Base-by-base conservation (phyloP, 2,113 vertebrate species). In the Falco punctatus region DNA sequence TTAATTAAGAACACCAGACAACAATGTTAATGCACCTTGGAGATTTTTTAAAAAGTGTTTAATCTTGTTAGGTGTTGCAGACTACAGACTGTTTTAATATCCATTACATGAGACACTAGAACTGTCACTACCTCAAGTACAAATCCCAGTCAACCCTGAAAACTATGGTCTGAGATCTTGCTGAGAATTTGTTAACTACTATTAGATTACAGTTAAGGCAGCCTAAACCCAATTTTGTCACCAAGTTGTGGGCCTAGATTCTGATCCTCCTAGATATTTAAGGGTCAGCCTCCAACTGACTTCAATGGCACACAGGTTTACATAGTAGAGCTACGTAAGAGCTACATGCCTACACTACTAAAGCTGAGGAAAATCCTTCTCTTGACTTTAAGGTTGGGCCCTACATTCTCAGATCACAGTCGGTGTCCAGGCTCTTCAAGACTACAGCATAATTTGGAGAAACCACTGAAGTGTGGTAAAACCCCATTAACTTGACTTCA, bases 21-120 rank as follows among this genome's bases (percentile, higher is more conserved):
- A 69, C 16, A 67, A 81, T 0, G 1, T 55, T 59, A 65, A 59
- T 0, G 2, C 17, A 59, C 28, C 64, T 48, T n/a, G 20, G 32
- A 55, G 23, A 65, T 46, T 38, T 77, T 51, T 74, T 46, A 8
- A 46, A 73, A 80, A 75, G 26, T 2, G 0, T 69, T 70, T 59
- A 44, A 17, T 81, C 27, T 54, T 55, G 22, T 59, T 55, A 67
- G n/a, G n/a, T 58, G n/a, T 64, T 49, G 33, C 49, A 70, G 61
- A 88, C 35, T 7, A 77, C 30, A 42, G 18, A 40, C n/a, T 15
- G 24, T 18, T 64, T 78, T 52, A 48, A 57, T 35, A 59, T 17
- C 64, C 52, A 66, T 40, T 81, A 65, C 24, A 44, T 27, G 44
- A 75, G 48, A 65, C 30, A 59, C 33, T 6, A 42, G 46, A 75